A percentile compares a stretch with the other conserved stretches of the same genome.
phyloP scores from a whole-genome alignment of 1,140 invertebrate genomes.

The Zaprionus ornatus region DNA sequence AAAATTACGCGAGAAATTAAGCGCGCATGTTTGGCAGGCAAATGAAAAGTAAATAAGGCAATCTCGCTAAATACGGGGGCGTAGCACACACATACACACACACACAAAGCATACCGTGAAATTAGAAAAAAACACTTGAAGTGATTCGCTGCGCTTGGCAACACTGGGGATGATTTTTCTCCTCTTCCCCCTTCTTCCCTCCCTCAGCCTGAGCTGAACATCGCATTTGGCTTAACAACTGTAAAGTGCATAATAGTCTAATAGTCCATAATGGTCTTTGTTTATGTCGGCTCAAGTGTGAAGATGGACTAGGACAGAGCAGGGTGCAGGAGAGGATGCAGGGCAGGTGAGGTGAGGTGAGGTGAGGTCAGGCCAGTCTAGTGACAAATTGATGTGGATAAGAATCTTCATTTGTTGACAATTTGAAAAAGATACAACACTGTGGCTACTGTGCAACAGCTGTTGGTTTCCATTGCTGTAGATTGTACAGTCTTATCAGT shows the following conservation, averaged over 20 bases:
- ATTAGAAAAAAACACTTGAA: slow-evolving; percentile 77
- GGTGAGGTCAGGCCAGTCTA: slow-evolving; percentile 8
- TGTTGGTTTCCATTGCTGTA: background rate
- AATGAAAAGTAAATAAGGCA: slow-evolving; percentile 82
- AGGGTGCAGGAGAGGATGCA: background rate
- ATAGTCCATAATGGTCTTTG: slow-evolving; percentile 62
- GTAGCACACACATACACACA: slow-evolving; percentile 23
- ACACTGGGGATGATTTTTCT: slow-evolving; percentile 27
- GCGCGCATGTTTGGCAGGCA: slow-evolving; percentile 65
- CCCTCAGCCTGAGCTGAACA: slow-evolving; percentile 20
- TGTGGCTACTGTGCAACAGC: slow-evolving; percentile 12
- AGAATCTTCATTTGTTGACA: background rate
- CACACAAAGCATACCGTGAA: slow-evolving; percentile 46
- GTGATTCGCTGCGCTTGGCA: slow-evolving; percentile 65
- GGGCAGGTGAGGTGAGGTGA: too few relatives aligned
- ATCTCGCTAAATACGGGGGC: slow-evolving; percentile 28
- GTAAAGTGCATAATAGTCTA: slow-evolving; percentile 59
- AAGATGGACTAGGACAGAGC: background rate
- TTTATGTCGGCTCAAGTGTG: slow-evolving; percentile 39
- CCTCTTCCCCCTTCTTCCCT: background rate
- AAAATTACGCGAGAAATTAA: slow-evolving; percentile 56
- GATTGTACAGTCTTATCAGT: background rate
- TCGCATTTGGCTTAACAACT: slow-evolving; percentile 47
- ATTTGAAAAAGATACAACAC: background rate
- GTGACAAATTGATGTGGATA: slow-evolving; percentile 40